Base-by-base conservation (phyloP, 2,888 invertebrate genomes). In the Phytoseiulus persimilis region DNA sequence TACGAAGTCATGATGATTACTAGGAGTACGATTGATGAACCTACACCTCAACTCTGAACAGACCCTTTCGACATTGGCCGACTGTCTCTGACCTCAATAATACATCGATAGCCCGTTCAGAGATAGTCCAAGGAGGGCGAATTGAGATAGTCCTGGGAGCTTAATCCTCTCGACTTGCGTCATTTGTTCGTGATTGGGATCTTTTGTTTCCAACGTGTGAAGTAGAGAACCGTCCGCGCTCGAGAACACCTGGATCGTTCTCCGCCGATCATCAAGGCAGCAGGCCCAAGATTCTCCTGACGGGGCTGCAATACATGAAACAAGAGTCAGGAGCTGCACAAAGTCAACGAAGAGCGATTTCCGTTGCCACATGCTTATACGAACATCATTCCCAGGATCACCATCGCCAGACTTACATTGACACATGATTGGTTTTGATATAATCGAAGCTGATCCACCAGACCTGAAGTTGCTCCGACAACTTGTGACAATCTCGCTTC, bases 261-360 rank as follows among this genome's bases (percentile, higher is more conserved):
- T 32, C 23, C 28, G 31, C 32, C 45, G 87, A 87, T 87, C 87
- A n/a, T 87, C 87, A 1, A 87, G 33, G 33, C 87, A 87, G 32
- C 87, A 87, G 3, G 87, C 87, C 87, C 87, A 87, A 6, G 45
- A 28, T n/a, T 87, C 87, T 9, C 39, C 87, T 23, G 32, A 28
- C 1, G 87, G 87, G 6, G 87, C 87, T 87, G 87, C 32, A 87
- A 84, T 18, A 6, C 3, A 14, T 9, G 6, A n/a, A 31, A 84
- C 32, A 84, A 65, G 65, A 18, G 9, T 9, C 9, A 9, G 9
- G 39, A 39, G 3, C 39, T 9, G 39, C 3, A 39, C 5, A 39
- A 39, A 39, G 39, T 9, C 9, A 39, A 9, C 39, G 9, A 9
- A 6, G 39, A n/a, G n/a, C n/a, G n/a, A n/a, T n/a, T 39, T 39